phyloP scores from a whole-genome alignment of 2,113 vertebrate genomes.

The Mustela lutreola region DNA sequence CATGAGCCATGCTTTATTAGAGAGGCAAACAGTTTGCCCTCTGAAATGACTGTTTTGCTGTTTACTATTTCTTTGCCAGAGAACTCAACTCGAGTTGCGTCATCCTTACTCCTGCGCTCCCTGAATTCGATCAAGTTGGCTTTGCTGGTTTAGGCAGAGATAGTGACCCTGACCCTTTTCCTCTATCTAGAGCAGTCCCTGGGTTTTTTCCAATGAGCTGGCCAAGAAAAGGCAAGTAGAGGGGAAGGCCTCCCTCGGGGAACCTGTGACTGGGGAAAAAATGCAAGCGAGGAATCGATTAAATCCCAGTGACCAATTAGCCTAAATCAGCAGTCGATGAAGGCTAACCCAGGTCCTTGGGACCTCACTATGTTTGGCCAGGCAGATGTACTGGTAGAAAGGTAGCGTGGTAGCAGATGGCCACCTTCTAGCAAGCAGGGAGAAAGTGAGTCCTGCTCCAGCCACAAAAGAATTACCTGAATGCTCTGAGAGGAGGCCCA shows the following conservation, averaged over 20 bases:
- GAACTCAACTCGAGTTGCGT: constrained; percentile 17
- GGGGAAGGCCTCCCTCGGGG: background rate
- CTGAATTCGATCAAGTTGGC: background rate
- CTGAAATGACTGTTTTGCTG: constrained; percentile 74
- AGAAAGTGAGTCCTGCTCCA: background rate
- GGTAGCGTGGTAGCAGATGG: background rate
- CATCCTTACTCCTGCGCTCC: background rate
- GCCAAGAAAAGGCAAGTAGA: constrained; percentile 35
- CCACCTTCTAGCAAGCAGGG: background rate
- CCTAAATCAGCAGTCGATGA: background rate
- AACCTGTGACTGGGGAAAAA: background rate
- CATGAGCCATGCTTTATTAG: constrained; percentile 76
- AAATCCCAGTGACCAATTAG: background rate
- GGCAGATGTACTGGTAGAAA: background rate
- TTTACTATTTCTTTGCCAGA: constrained; percentile 76
- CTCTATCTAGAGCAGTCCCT: background rate
- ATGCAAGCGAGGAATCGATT: background rate
- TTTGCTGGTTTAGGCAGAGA: background rate
- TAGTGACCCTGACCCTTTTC: background rate
- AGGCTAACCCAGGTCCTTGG: background rate
- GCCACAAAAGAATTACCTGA: background rate
- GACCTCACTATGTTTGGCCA: background rate
- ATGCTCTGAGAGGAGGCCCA: background rate
- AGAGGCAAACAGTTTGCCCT: constrained; percentile 79
- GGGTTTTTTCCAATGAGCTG: background rate